phyloP scores from a whole-genome alignment of 2,888 invertebrate species.

The Cantharis lateralis region DNA sequence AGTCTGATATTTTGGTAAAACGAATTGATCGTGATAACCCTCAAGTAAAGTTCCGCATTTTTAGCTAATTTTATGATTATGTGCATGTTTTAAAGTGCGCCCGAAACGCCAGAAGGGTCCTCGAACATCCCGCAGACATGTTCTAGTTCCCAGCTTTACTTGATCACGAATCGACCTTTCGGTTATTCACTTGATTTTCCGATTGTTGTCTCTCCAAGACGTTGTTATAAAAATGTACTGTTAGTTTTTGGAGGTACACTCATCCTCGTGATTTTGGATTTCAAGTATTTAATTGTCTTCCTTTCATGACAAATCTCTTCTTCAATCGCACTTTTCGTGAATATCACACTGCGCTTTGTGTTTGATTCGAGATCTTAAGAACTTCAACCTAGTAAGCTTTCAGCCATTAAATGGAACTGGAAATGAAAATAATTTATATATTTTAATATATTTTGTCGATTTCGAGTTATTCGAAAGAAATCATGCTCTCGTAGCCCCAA shows the following conservation, averaged over 20 bases:
- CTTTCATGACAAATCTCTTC: neutral
- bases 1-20: conserved; percentile 20
- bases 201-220: conserved; percentile 16
- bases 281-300: neutral
- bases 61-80: conserved; percentile 46
- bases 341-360: neutral
- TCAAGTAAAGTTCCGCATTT: conserved; percentile 47
- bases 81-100: conserved; percentile 33
- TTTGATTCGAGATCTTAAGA: neutral
- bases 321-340: neutral
- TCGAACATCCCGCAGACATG: conserved; percentile 48
- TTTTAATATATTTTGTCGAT: no score
- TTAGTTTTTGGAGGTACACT: conserved; percentile 19
- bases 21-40: conserved; percentile 17
- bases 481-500: no score
- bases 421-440: no score
- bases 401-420: no score
- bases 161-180: conserved; percentile 49
- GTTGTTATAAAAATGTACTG: conserved; percentile 15
- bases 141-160: conserved; percentile 53
- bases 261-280: neutral
- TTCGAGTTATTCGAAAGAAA: no score
- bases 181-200: conserved; percentile 33
- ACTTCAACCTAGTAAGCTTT: no score
- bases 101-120: conserved; percentile 44